Evolutionary conservation across 2,888 invertebrate species (phyloP).

Genomic region (Dryobota labecula): DNA sequence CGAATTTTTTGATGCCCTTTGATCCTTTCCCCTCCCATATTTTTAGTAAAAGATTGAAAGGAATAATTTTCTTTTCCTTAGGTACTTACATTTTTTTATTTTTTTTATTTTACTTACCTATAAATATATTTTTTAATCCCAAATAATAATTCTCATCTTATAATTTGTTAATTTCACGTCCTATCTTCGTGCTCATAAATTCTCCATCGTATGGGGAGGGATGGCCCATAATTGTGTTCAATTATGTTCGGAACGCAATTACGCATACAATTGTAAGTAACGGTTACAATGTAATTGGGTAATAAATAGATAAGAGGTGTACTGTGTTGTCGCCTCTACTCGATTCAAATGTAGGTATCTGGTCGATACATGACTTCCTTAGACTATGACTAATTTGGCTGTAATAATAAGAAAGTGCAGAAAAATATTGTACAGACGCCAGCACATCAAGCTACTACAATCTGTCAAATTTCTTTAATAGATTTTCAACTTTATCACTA

Average conservation of each 20-base stretch:
- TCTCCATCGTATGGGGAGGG: constrained; percentile 19
- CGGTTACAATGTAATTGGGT: constrained; percentile 61
- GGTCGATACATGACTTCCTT: not conserved
- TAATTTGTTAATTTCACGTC: not conserved
- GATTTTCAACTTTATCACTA: no score
- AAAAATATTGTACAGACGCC: no score
- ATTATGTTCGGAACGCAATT: constrained; percentile 58
- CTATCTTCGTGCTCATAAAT: constrained; percentile 34
- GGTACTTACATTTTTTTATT: no score
- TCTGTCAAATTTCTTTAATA: no score
- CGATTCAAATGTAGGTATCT: constrained; percentile 16
- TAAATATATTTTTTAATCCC: no score
- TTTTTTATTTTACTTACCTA: no score
- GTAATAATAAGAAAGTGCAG: not conserved
- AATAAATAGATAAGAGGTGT: constrained; percentile 64
- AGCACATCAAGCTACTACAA: no score
- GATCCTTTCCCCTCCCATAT: no score
- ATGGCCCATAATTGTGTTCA: constrained; percentile 48
- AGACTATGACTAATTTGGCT: not conserved
- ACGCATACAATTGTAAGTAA: constrained; percentile 61
- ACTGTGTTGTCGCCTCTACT: constrained; percentile 21
- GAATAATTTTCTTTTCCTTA: not conserved
- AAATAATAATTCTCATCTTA: not conserved
- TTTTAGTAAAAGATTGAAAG: not conserved
- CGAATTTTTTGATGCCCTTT: no score